Base-by-base conservation (phyloP, 2,888 invertebrate genomes). In the Cremastinae sp. region DNA sequence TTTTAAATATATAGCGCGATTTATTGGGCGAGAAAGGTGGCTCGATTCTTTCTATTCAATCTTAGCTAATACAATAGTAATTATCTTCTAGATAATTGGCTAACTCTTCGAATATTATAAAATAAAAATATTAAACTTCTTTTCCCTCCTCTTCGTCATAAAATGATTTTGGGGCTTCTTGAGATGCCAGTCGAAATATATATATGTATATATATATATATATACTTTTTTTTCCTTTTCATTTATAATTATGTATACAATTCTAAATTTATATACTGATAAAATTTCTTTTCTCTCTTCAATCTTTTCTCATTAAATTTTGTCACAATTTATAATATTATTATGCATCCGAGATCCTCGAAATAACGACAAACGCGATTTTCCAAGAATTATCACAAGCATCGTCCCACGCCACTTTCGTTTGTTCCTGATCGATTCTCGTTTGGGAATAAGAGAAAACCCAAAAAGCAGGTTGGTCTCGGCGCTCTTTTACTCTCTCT, bases 321-420 rank as follows among this genome's bases (percentile, higher is more conserved):
- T 47, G 3, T 12, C n/a, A 43, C 14, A 8, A 58, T 70, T 71
- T 65, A 72, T 72, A 64, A 75, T 71, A 71, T 71, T 65, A 72
- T 72, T 72, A 75, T 71, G 75, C 71, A 71, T 61, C 59, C 53
- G 70, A 75, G 59, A 71, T 70, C 61, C 59, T 72, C 68, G 34
- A 49, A 59, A 34, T 10, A 43, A 12, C 2, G 12, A n/a, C 14
- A n/a, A 43, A 43, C 14, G 4, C 14, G 28, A 28, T 28, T 5
- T 3, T 28, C 28, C 28, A 54, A 28, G 20, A 62, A 3, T 2
- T 28, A 28, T 28, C 28, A 28, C 28, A 28, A 3, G 28, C 28
- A 28, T 61, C 53, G 36, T 69, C 54, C 47, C 34, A 58, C 38
- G 10, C 47, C 38, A 47, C 49, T 73, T 54, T 47, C 20, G 47